Evolutionary conservation across 2,113 vertebrate genomes (phyloP).

Genomic region (Centrocercus urophasianus): DNA sequence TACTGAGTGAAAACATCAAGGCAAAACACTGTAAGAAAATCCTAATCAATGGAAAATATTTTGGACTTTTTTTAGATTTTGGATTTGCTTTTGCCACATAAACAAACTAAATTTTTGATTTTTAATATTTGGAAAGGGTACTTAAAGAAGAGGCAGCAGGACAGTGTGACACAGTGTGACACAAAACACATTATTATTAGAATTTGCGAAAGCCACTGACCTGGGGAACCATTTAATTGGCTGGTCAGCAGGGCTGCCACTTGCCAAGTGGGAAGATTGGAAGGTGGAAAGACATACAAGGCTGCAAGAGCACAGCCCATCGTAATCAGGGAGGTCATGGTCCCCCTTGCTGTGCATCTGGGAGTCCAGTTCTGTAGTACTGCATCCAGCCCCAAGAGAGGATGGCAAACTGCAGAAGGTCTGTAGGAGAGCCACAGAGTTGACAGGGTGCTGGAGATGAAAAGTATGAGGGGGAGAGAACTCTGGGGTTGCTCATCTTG

Average conservation of each 20-base stretch:
- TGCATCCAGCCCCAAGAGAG: background rate
- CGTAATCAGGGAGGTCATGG: rapidly evolving
- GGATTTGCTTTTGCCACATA: background rate
- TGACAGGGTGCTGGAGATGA: rapidly evolving
- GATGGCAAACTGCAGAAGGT: background rate
- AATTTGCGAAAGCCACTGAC: background rate
- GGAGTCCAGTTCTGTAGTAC: background rate
- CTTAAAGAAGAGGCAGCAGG: rapidly evolving
- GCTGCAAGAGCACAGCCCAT: background rate
- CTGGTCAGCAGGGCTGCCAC: background rate
- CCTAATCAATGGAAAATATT: background rate
- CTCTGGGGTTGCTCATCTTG: background rate
- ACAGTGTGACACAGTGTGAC: no score
- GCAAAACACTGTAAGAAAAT: background rate
- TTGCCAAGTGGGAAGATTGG: background rate
- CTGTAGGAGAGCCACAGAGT: background rate
- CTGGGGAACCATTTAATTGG: background rate
- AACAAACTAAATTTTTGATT: background rate
- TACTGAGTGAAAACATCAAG: background rate
- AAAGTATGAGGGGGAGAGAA: rapidly evolving
- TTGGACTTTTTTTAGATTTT: background rate
- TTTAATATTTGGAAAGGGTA: background rate
- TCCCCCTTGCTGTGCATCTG: background rate
- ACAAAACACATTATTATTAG: background rate
- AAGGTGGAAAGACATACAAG: background rate